These are phyloP conservation scores for Labeo rohita DNA, from an alignment of 2,113 vertebrate species.

Conservation along the genomic window DNA sequence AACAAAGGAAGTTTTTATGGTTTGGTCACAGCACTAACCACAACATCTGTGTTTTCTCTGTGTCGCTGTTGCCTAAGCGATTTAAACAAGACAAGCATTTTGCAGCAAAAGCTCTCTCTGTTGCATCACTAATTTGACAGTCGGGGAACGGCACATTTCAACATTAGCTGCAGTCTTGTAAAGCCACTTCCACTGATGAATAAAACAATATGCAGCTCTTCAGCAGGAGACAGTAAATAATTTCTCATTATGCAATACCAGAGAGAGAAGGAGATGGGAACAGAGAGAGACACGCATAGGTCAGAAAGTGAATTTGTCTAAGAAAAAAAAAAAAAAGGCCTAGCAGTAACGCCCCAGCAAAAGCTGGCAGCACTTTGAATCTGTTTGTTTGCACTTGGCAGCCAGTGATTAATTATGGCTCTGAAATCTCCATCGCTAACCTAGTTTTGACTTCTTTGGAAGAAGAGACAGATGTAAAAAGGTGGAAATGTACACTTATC, in stretches of 20 bases:
- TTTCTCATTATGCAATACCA: conserved; percentile 56
- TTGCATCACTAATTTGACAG: conserved; percentile 22
- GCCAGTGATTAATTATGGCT: conserved; percentile 55
- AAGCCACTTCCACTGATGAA: conserved; percentile 49
- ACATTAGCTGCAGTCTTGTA: conserved; percentile 42
- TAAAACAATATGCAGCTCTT: conserved; percentile 56
- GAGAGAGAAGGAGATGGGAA: conserved; percentile 13
- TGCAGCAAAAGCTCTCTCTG: conserved; percentile 15
- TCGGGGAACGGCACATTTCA: conserved; percentile 28
- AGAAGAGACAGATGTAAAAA: conserved; percentile 12
- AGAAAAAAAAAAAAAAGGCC: conserved; percentile 28
- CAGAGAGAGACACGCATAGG: conserved; percentile 42
- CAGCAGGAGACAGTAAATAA: conserved; percentile 56
- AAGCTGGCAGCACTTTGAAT: conserved; percentile 38
- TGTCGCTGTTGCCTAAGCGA: background rate
- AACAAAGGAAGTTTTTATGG: conserved; percentile 13
- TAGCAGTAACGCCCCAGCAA: background rate
- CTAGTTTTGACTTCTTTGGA: conserved; percentile 17
- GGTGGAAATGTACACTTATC: background rate
- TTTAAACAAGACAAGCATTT: conserved; percentile 47
- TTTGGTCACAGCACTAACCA: conserved; percentile 6
- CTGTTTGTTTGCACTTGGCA: conserved; percentile 54
- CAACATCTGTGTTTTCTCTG: background rate
- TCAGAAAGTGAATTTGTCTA: conserved; percentile 49
- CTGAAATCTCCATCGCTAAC: conserved; percentile 39